Percentiles rank a stretch among this genome's conserved stretches.
phyloP scores from a whole-genome alignment of 2,797 vertebrate species.

The Myoxocephalus aenaeus region DNA sequence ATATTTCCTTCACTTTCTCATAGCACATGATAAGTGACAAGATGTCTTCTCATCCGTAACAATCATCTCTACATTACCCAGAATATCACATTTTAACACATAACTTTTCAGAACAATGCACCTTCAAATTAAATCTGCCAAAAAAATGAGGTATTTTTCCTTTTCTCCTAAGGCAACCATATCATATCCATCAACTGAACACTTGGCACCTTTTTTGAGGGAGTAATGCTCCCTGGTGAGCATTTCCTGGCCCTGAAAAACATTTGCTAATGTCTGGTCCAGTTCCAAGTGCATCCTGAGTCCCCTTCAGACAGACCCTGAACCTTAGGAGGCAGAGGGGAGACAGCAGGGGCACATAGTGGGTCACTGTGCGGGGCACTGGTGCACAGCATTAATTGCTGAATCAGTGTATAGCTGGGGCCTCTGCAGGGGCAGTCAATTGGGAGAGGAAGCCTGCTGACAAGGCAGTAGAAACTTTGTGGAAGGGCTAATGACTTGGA shows the following conservation, averaged over 20 bases:
- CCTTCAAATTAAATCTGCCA: neutral
- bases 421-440: slow-evolving; percentile 64
- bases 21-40: slow-evolving; percentile 42
- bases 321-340: slow-evolving; percentile 17
- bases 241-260: slow-evolving; percentile 16
- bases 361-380: slow-evolving; percentile 61
- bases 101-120: slow-evolving; percentile 11
- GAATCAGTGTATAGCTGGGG: slow-evolving; percentile 56
- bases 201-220: slow-evolving; percentile 22
- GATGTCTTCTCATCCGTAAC: slow-evolving; percentile 4
- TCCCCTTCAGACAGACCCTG: slow-evolving; percentile 16
- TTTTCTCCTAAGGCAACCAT: neutral
- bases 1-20: slow-evolving; percentile 12
- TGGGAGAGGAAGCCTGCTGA: slow-evolving; percentile 68
- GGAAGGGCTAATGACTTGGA: slow-evolving; percentile 56
- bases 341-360: slow-evolving; percentile 23
- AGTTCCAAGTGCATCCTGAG: slow-evolving; percentile 25
- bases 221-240: slow-evolving; percentile 19
- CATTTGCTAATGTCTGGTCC: slow-evolving; percentile 38
- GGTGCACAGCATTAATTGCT: slow-evolving; percentile 68
- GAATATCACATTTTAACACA: slow-evolving; percentile 4
- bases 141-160: neutral
- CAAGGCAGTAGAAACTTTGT: slow-evolving; percentile 59
- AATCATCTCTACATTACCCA: slow-evolving; percentile 10
- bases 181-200: slow-evolving; percentile 23